Evolutionary conservation across 2,797 vertebrate species (phyloP).

Genomic region (Etheostoma nigrum): DNA sequence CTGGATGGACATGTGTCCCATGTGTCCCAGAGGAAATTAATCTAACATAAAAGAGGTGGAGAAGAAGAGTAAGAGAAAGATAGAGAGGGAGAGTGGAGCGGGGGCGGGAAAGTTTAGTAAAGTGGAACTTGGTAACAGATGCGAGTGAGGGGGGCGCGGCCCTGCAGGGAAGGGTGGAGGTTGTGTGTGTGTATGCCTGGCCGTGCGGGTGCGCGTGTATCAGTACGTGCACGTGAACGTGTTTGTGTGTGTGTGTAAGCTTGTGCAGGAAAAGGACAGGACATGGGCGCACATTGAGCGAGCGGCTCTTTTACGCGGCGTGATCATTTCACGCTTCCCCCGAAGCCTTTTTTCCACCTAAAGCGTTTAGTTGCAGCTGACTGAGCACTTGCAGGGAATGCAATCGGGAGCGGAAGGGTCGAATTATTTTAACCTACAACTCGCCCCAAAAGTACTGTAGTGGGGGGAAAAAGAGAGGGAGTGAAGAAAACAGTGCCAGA

Average conservation of each 20-base stretch:
- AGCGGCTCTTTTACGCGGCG: slow-evolving; percentile 91
- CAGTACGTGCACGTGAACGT: slow-evolving; percentile 15
- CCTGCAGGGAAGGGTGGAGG: slow-evolving; percentile 82
- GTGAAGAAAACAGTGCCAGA: not conserved
- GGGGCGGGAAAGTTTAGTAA: slow-evolving; percentile 79
- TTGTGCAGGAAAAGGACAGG: slow-evolving; percentile 80
- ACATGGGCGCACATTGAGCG: slow-evolving; percentile 96
- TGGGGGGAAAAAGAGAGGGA: slow-evolving; percentile 9
- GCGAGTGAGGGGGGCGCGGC: slow-evolving; percentile 83
- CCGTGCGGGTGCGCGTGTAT: slow-evolving; percentile 22
- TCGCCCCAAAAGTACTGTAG: slow-evolving; percentile 83
- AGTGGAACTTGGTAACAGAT: slow-evolving; percentile 85
- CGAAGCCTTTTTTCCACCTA: slow-evolving; percentile 97
- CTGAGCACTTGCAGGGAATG: slow-evolving; percentile 96
- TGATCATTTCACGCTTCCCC: slow-evolving; percentile 99
- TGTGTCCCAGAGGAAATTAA: slow-evolving; percentile 49
- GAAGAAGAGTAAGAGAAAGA: not conserved
- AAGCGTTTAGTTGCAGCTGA: slow-evolving; percentile 99
- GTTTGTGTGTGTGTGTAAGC: slow-evolving; percentile 52
- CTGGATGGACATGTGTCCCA: not conserved
- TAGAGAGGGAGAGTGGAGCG: slow-evolving; percentile 22
- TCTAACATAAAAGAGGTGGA: slow-evolving; percentile 43
- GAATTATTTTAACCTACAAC: slow-evolving; percentile 96
- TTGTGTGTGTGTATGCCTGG: slow-evolving; percentile 70
- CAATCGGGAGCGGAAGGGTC: slow-evolving; percentile 98